Percentiles rank a stretch among this genome's conserved stretches.
phyloP scores from a whole-genome alignment of 2,797 vertebrate genomes.

The Coregonus suidteri region DNA sequence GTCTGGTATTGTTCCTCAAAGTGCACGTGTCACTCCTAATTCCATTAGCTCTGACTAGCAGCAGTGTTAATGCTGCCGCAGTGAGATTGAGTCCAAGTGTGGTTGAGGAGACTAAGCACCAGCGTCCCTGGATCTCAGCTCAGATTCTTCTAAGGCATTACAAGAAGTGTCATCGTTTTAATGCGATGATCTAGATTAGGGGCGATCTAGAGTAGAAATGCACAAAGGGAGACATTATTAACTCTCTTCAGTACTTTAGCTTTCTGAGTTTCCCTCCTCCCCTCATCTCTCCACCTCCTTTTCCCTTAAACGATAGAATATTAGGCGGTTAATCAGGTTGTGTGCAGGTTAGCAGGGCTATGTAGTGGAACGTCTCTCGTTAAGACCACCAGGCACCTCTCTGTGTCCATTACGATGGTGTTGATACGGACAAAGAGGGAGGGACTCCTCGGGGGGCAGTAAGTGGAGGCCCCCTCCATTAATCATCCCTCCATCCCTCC shows the following conservation, averaged over 20 bases:
- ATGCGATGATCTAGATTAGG: constrained; percentile 65
- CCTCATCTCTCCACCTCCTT: constrained; percentile 7
- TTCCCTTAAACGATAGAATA: too few species aligned
- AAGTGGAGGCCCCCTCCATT: too few species aligned
- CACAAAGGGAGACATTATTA: constrained; percentile 65
- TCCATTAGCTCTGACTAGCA: constrained; percentile 68
- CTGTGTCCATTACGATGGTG: too few species aligned
- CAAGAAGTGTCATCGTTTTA: constrained; percentile 66
- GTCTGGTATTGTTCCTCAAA: constrained; percentile 70
- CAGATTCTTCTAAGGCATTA: constrained; percentile 71
- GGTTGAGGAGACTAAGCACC: constrained; percentile 57
- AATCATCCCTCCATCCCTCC: constrained; percentile 62
- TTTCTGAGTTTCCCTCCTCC: constrained; percentile 3
- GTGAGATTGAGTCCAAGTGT: constrained; percentile 41
- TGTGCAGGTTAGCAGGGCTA: too few species aligned
- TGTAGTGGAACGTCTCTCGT: too few species aligned
- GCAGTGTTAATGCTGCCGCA: constrained; percentile 57
- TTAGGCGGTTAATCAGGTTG: too few species aligned
- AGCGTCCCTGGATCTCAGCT: constrained; percentile 50
- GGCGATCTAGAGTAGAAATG: constrained; percentile 53
- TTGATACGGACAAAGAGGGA: too few species aligned
- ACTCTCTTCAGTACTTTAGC: constrained; percentile 24
- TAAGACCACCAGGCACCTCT: too few species aligned
- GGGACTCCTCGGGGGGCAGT: too few species aligned
- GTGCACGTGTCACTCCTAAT: constrained; percentile 73